Evolutionary conservation across 2,888 invertebrate species (phyloP).

Genomic region (Trichopria drosophilae): DNA sequence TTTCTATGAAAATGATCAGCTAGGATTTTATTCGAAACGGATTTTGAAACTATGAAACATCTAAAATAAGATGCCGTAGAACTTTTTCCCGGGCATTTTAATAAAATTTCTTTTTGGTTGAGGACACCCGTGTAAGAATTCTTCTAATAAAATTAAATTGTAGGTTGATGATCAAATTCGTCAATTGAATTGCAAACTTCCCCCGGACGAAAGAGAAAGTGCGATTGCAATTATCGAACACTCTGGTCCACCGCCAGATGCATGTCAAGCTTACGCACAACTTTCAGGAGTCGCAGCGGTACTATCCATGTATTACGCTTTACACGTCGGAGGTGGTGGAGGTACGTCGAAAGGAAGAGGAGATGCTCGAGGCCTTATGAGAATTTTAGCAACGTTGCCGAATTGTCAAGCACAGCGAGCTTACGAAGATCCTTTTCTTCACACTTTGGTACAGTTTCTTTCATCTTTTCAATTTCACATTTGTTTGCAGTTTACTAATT

Average conservation of each 20-base stretch:
- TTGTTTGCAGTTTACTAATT: not conserved
- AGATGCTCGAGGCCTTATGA: slow-evolving; percentile 67
- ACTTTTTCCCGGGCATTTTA: not conserved
- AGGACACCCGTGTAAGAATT: too few relatives aligned
- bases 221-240: slow-evolving; percentile 93
- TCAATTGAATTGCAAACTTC: slow-evolving; percentile 79
- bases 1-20: too few relatives aligned
- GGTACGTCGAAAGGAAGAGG: slow-evolving; percentile 41
- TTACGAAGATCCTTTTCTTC: slow-evolving; percentile 93
- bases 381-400: slow-evolving; percentile 87
- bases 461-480: slow-evolving; percentile 14
- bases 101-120: not conserved
- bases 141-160: slow-evolving; percentile 11
- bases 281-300: slow-evolving; percentile 91
- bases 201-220: slow-evolving; percentile 90
- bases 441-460: slow-evolving; percentile 71
- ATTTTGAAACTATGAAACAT: too few relatives aligned
- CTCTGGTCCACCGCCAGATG: slow-evolving; percentile 90
- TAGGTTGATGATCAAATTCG: slow-evolving; percentile 80
- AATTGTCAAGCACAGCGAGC: slow-evolving; percentile 90
- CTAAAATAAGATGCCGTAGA: too few relatives aligned
- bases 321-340: slow-evolving; percentile 79
- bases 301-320: slow-evolving; percentile 91
- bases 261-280: slow-evolving; percentile 88
- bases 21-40: too few relatives aligned